Base-by-base conservation (phyloP, 2,797 vertebrate genomes). In the Pseudochaenichthys georgianus region DNA sequence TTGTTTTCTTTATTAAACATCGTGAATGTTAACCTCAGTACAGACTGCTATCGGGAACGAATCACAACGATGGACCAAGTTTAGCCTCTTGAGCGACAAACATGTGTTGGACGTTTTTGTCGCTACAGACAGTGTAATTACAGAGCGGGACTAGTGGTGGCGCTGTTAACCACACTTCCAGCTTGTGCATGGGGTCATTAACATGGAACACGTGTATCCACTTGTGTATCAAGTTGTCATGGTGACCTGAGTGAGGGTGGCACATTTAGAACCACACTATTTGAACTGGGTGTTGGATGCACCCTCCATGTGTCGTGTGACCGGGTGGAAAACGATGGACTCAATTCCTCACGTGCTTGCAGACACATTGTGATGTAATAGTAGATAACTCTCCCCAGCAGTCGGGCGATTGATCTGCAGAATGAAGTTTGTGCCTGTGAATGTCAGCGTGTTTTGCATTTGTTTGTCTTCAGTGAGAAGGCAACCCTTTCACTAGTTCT, bases 401-500 rank as follows among this genome's bases (percentile, higher is more conserved):
- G 69, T 74, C 75, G 60, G 64, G 64, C 75, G 73, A 81, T 78
- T 78, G 77, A 87, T 75, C 64, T 81, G 70, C 50, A 76, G 46
- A 51, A 72, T 77, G 9, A 82, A 73, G 78, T 78, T 28, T 71
- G 51, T 45, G 47, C 66, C 64, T 62, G 69, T 87, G 84, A 90
- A 89, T 66, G 85, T 65, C 77, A 64, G 52, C 60, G 54, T 84
- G 83, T 73, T 71, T 75, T 73, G 68, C 73, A 28, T 86, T 87
- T 77, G 52, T 77, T 83, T 63, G 71, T 88, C 50, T 59, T 73
- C 61, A 31, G n/a, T 23, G 54, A 28, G 31, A 13, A 54, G 45
- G 63, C 5, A 61, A 70, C 79, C 69, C 75, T 79, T 81, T 85
- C 85, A 67, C 83, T 87, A 80, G 69, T 83, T 89, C 64, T 64